phyloP scores from a whole-genome alignment of 2,888 invertebrate genomes.

The Eulithis testata region DNA sequence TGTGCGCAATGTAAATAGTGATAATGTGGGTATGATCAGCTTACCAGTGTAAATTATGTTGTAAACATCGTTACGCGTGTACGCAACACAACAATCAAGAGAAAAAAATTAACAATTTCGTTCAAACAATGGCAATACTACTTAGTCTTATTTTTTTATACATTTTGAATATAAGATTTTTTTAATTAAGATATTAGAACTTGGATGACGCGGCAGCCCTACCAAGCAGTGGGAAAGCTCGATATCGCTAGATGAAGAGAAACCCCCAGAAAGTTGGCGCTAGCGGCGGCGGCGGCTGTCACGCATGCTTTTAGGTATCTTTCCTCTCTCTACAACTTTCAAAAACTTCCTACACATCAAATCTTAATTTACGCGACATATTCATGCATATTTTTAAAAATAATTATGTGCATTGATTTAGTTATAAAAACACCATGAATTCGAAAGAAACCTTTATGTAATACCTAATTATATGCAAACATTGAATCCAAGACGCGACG shows the following conservation, averaged over 20 bases:
- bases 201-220: conserved; percentile 51
- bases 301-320: conserved; percentile 58
- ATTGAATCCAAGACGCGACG: neutral
- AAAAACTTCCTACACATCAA: conserved; percentile 42
- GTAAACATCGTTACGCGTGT: too few relatives aligned
- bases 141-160: too few relatives aligned
- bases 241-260: conserved; percentile 68
- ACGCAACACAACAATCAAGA: too few relatives aligned
- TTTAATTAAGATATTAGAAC: too few relatives aligned
- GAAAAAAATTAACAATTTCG: too few relatives aligned
- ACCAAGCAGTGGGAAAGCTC: conserved; percentile 70
- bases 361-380: conserved; percentile 25
- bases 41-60: too few relatives aligned
- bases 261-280: conserved; percentile 64
- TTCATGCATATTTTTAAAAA: conserved; percentile 18
- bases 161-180: too few relatives aligned
- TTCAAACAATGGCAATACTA: too few relatives aligned
- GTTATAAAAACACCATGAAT: conserved; percentile 16
- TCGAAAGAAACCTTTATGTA: conserved; percentile 4
- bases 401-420: conserved; percentile 28
- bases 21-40: too few relatives aligned
- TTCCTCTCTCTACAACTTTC: conserved; percentile 42
- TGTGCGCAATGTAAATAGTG: too few relatives aligned
- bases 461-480: conserved; percentile 8
- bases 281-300: conserved; percentile 51